phyloP scores from a whole-genome alignment of 2,113 vertebrate genomes.

The Centropristis striata region DNA sequence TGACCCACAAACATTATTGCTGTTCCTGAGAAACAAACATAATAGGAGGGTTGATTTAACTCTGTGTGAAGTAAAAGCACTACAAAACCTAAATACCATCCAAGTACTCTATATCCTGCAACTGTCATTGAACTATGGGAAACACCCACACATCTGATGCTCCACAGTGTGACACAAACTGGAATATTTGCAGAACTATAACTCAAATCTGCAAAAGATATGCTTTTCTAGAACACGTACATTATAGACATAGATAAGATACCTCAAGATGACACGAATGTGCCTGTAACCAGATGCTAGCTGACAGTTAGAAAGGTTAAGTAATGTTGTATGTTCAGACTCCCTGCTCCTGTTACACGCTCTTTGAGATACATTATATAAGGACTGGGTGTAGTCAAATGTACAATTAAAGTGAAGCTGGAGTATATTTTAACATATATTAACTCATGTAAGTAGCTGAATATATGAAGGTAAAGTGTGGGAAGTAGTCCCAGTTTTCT shows the following conservation, averaged over 20 bases:
- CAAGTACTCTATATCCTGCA: conserved; percentile 15
- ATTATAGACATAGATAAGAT: conserved; percentile 60
- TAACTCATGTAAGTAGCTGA: neutral
- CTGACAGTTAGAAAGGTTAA: conserved; percentile 45
- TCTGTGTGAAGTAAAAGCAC: too few species aligned
- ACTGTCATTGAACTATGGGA: conserved; percentile 2
- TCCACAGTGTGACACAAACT: conserved; percentile 23
- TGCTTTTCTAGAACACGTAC: conserved; percentile 3
- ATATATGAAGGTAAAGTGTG: neutral
- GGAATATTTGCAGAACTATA: conserved; percentile 4
- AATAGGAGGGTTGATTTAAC: too few species aligned
- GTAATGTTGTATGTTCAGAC: conserved; percentile 8
- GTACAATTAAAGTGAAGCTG: neutral
- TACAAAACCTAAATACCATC: conserved; percentile 15
- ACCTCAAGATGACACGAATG: conserved; percentile 46
- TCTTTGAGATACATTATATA: neutral
- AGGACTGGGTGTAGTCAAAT: neutral
- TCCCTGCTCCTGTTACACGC: conserved; percentile 14
- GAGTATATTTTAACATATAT: neutral
- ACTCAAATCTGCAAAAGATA: conserved; percentile 1
- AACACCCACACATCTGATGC: conserved; percentile 32
- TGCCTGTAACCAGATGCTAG: conserved; percentile 61
- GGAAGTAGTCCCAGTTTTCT: neutral
- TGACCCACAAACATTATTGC: too few species aligned
- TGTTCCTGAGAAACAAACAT: too few species aligned